Conservation (phyloP, 1,140 invertebrate genomes). For the Colletes gigas region DNA sequence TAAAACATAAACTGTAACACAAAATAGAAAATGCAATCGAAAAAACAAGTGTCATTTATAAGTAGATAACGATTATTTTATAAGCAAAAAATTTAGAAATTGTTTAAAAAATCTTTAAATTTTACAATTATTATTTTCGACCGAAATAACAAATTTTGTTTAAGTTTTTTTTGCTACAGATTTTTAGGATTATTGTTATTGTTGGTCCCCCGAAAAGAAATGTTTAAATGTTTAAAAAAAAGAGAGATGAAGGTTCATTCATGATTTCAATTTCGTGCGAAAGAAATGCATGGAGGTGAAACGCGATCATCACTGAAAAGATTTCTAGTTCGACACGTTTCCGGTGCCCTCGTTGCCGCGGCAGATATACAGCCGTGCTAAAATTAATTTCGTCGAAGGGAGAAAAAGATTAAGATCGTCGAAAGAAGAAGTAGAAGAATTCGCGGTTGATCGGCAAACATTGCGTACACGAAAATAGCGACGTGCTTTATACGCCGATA, state of each 20-base stretch:
- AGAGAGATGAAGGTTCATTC: background rate
- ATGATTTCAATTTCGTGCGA: background rate
- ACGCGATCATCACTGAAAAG: slow-evolving; percentile 37
- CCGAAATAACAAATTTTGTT: too few species aligned
- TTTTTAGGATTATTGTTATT: too few species aligned
- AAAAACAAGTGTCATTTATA: too few species aligned
- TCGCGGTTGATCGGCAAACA: slow-evolving; percentile 16
- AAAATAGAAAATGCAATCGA: too few species aligned
- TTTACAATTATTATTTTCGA: too few species aligned
- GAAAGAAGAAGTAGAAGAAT: slow-evolving; percentile 40
- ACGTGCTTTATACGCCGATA: background rate
- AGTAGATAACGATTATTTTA: too few species aligned
- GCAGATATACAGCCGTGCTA: slow-evolving; percentile 36
- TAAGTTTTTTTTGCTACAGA: too few species aligned
- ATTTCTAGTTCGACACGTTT: slow-evolving; percentile 46
- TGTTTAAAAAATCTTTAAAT: too few species aligned
- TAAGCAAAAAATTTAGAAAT: too few species aligned
- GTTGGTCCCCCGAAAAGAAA: too few species aligned
- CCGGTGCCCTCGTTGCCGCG: slow-evolving; percentile 31
- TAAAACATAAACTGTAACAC: too few species aligned
- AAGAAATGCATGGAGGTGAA: slow-evolving; percentile 7
- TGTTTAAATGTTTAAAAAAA: background rate
- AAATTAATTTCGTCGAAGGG: slow-evolving; percentile 55
- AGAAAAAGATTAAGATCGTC: slow-evolving; percentile 40
- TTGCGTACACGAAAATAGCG: slow-evolving; percentile 23